Percentiles rank a stretch among this genome's conserved stretches.
These are phyloP conservation scores for Ephialtes manifestator DNA, from an alignment of 2,888 invertebrate species.

Conservation along the genomic window DNA sequence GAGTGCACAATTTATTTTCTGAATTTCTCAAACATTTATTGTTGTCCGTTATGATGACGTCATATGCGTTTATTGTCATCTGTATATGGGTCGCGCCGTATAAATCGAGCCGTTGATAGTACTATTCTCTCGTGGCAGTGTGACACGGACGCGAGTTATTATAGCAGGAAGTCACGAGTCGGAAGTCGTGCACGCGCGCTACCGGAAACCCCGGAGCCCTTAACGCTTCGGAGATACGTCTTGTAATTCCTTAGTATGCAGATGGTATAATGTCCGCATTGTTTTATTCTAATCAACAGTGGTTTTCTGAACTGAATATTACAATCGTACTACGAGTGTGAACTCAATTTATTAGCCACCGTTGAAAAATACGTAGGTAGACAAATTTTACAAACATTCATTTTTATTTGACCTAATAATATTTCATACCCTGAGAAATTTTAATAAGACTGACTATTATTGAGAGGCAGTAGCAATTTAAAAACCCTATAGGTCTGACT, in stretches of 20 bases:
- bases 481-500: too few relatives aligned
- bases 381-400: not conserved
- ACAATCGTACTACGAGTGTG: not conserved
- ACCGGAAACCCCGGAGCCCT: conserved; percentile 65
- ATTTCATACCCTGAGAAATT: too few relatives aligned
- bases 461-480: too few relatives aligned
- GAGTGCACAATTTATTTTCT: conserved; percentile 10
- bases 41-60: not conserved
- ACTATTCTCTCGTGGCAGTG: not conserved
- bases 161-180: conserved; percentile 73
- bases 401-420: too few relatives aligned
- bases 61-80: not conserved
- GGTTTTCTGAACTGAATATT: conserved; percentile 8
- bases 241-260: conserved; percentile 39
- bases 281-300: conserved; percentile 29
- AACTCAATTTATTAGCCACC: not conserved
- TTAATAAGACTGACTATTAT: too few relatives aligned
- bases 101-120: not conserved
- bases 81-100: conserved; percentile 20
- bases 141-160: conserved; percentile 47
- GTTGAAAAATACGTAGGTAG: too few relatives aligned
- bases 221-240: conserved; percentile 30
- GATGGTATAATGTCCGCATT: not conserved
- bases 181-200: conserved; percentile 68
- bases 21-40: conserved; percentile 8